These are phyloP conservation scores for Papilio protenor DNA, from an alignment of 2,888 invertebrate species.

Conservation along the genomic window DNA sequence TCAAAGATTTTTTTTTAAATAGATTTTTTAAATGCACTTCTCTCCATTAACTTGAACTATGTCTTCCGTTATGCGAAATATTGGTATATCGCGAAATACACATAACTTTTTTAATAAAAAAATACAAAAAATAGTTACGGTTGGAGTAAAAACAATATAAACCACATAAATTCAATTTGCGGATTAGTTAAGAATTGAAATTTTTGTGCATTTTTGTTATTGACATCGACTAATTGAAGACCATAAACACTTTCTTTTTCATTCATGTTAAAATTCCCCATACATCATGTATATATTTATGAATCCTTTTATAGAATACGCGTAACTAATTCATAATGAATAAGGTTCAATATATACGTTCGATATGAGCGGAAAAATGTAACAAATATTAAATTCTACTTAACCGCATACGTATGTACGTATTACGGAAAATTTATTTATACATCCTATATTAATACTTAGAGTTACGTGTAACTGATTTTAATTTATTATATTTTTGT, in stretches of 20 bases:
- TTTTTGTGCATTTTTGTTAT: too few species aligned
- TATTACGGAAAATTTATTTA: slow-evolving; percentile 37
- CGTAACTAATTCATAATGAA: slow-evolving; percentile 23
- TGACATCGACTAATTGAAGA: too few species aligned
- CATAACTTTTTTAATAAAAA: too few species aligned
- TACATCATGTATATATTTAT: too few species aligned
- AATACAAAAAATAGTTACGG: too few species aligned
- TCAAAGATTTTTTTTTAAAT: too few species aligned
- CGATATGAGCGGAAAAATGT: slow-evolving; percentile 30
- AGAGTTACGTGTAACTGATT: slow-evolving; percentile 14
- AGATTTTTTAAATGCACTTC: too few species aligned
- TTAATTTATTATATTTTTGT: slow-evolving; percentile 23
- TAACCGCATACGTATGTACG: slow-evolving; percentile 30
- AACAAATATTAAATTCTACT: slow-evolving; percentile 35
- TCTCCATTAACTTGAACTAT: too few species aligned
- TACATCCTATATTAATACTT: not conserved
- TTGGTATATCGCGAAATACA: too few species aligned
- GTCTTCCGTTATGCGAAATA: too few species aligned
- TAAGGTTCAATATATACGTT: slow-evolving; percentile 11
- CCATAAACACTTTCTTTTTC: slow-evolving; percentile 1
- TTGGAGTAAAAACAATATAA: too few species aligned
- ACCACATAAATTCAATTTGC: too few species aligned
- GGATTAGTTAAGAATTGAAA: not conserved
- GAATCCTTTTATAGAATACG: slow-evolving; percentile 38
- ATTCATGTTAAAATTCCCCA: not conserved